phyloP scores from a whole-genome alignment of 30 jellyfish, hydroid and myxozoan species.

The Calvadosia cruxmelitensis region DNA sequence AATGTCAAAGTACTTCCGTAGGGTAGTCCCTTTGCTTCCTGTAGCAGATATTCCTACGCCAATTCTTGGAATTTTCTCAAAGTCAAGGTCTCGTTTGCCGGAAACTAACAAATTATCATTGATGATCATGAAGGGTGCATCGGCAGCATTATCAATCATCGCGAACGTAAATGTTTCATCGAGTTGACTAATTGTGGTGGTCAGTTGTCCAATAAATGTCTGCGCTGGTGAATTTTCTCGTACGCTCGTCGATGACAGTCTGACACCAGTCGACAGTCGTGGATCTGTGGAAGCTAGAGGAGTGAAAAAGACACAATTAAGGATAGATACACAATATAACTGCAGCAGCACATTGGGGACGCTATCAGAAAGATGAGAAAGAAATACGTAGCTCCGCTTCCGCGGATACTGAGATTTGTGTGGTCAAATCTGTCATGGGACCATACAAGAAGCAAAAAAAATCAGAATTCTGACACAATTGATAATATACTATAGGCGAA shows the following conservation, averaged over 20 bases:
- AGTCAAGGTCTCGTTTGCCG: conserved; percentile 30
- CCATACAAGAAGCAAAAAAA: too few species aligned
- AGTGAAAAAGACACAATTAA: too few species aligned
- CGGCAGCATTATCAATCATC: neutral
- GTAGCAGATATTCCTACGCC: neutral
- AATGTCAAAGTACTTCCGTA: neutral
- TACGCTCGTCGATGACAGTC: conserved; percentile 5
- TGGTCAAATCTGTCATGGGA: too few species aligned
- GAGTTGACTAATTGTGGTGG: conserved; percentile 5
- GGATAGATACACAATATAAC: too few species aligned
- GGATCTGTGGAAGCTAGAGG: neutral
- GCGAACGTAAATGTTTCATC: neutral
- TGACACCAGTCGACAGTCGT: conserved; percentile 20
- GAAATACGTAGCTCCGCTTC: too few species aligned
- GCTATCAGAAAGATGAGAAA: too few species aligned
- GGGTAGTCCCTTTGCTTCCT: neutral
- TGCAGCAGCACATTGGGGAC: too few species aligned
- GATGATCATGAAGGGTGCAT: conserved; percentile 23
- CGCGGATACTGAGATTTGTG: too few species aligned
- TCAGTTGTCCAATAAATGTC: conserved; percentile 11
- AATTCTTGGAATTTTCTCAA: conserved; percentile 18
- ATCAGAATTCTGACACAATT: too few species aligned
- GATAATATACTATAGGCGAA: too few species aligned
- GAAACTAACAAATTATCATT: conserved; percentile 33
- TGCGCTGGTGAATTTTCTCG: neutral